Evolutionary conservation across 2,797 vertebrate species (phyloP), one percentile per base, ranked within the genome.

Genomic region (Urosaurus nigricauda): DNA sequence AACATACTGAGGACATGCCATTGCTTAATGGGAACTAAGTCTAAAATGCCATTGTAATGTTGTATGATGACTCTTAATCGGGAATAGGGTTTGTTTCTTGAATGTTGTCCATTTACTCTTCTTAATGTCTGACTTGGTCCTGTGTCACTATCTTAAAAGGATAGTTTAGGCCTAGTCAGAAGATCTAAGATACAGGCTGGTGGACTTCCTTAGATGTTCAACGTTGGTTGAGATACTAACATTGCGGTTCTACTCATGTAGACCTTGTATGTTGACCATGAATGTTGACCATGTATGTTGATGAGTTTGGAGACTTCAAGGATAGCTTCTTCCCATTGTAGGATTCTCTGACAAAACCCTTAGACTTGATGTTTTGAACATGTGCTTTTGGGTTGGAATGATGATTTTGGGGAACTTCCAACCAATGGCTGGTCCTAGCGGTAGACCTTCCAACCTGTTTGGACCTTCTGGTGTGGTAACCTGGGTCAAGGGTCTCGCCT

Each of bases 391-490:
- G 83, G 24, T 83, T 86, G 85, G n/a, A 81, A 47, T 4, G 0
- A 16, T 16, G 14, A 11, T 32, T 68, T 93, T 85, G 29, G 63
- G 58, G 26, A 75, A n/a, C n/a, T 11, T 89, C 32, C 58, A 19
- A 58, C 19, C 19, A 2, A 53, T 74, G 70, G 0, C 68, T 91
- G 88, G 73, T 88, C 87, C 29, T 90, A 0, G 16, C 91, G 88
- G 79, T 90, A 0, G 4, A 93, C 88, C 81, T 12, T 9, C 40
- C 0, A 80, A 84, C 35, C 86, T 74, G 84, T 16, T 40, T 21
- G 58, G 40, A 87, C 58, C 88, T 91, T 82, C 87, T 75, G 17
- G 87, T 63, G 2, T 92, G 80, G 77, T 47, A 43, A 0, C 0
- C 75, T 87, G 71, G 60, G 7, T 88, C 35, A 85, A 88, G 73